Evolutionary conservation across 1,140 invertebrate species (phyloP).

Genomic region (Pantala flavescens): DNA sequence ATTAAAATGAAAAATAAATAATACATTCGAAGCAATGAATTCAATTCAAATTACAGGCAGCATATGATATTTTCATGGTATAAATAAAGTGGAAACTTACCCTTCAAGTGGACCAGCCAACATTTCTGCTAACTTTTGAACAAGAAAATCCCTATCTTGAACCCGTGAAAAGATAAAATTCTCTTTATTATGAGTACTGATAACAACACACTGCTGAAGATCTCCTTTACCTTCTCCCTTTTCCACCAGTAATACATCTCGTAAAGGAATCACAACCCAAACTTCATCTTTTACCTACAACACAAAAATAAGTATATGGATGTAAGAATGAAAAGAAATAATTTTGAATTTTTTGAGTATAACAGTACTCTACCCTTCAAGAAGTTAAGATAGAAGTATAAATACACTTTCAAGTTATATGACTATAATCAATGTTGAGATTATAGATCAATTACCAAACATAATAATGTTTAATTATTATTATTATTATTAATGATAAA

Average conservation of each 20-base stretch:
- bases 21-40: too few species aligned
- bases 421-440: too few species aligned
- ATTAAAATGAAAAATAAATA: too few species aligned
- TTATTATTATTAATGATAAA: too few species aligned
- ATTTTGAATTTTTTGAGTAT: too few species aligned
- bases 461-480: too few species aligned
- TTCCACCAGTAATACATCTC: constrained; percentile 64
- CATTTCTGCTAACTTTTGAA: constrained; percentile 82
- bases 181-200: constrained; percentile 66
- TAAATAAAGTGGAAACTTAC: background rate
- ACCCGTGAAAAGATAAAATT: constrained; percentile 86
- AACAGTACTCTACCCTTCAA: too few species aligned
- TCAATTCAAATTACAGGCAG: too few species aligned
- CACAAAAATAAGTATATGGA: constrained; percentile 16
- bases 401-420: too few species aligned
- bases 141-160: constrained; percentile 76
- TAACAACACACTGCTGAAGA: constrained; percentile 70
- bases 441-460: too few species aligned
- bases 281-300: constrained; percentile 70
- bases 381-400: too few species aligned
- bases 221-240: constrained; percentile 48
- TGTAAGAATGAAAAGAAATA: background rate
- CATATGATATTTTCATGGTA: too few species aligned
- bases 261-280: constrained; percentile 76
- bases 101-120: constrained; percentile 43